Evolutionary conservation across 2,888 invertebrate genomes (phyloP).

Genomic region (Rhamnusium bicolor): DNA sequence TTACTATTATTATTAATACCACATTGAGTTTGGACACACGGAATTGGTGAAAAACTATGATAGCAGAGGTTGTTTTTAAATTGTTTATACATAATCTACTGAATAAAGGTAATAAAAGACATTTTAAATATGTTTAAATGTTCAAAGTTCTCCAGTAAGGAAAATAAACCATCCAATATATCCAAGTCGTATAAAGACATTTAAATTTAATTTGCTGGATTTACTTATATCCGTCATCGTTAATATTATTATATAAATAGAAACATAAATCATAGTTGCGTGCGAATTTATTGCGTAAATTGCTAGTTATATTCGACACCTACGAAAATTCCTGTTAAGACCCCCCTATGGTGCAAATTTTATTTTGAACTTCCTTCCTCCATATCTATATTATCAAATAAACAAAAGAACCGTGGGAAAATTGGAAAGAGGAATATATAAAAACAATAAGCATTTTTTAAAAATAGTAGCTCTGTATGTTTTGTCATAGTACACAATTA

Average conservation of each 20-base stretch:
- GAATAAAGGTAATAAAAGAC: no score
- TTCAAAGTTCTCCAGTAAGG: neutral
- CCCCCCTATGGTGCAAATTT: neutral
- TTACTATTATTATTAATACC: no score
- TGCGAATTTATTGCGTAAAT: conserved; percentile 27
- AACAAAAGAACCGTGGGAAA: neutral
- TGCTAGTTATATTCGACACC: conserved; percentile 16
- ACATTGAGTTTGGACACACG: no score
- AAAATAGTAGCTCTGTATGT: no score
- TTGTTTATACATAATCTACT: no score
- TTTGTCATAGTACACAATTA: no score
- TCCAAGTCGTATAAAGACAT: no score
- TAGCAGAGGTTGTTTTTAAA: no score
- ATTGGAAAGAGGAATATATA: neutral
- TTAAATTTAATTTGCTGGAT: conserved; percentile 4
- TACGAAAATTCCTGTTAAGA: conserved; percentile 10
- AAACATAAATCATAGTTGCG: conserved; percentile 34
- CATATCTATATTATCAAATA: neutral
- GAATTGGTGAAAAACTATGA: no score
- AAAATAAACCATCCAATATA: neutral
- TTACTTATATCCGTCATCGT: conserved; percentile 8
- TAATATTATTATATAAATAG: conserved; percentile 21
- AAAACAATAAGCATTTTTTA: neutral
- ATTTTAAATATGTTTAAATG: neutral
- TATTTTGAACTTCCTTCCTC: neutral